A percentile compares a stretch with the other conserved stretches of the same genome.
These are phyloP conservation scores for Anadara kagoshimensis DNA, from an alignment of 1,140 invertebrate genomes.

Conservation along the genomic window DNA sequence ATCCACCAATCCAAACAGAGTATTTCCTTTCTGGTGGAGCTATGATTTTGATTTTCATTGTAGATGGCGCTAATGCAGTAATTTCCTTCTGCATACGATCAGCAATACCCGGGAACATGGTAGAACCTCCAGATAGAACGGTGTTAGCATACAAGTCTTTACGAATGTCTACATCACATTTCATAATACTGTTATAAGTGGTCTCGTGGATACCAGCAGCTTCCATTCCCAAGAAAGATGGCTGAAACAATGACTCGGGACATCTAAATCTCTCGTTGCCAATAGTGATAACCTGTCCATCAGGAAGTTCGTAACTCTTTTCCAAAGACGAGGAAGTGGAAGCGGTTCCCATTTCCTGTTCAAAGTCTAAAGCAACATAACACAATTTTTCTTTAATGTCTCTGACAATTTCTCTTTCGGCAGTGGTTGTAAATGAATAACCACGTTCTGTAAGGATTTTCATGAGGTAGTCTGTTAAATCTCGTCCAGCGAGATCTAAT, in stretches of 20 bases:
- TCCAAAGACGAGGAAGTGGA: conserved; percentile 62
- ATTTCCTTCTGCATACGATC: conserved; percentile 81
- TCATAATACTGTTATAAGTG: conserved; percentile 90
- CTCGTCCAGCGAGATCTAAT: conserved; percentile 93
- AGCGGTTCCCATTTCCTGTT: conserved; percentile 93
- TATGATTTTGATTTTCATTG: conserved; percentile 89
- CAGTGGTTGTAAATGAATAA: conserved; percentile 79
- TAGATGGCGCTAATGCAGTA: conserved; percentile 82
- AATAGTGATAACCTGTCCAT: conserved; percentile 63
- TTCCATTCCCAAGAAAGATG: conserved; percentile 85
- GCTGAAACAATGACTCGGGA: conserved; percentile 83
- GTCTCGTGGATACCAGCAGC: conserved; percentile 75
- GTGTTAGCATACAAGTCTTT: conserved; percentile 94
- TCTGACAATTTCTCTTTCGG: conserved; percentile 62
- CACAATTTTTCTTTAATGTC: conserved; percentile 88
- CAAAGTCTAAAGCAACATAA: conserved; percentile 83
- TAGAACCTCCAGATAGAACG: conserved; percentile 93
- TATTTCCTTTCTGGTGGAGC: conserved; percentile 77
- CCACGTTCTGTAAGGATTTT: conserved; percentile 63
- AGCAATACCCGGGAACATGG: conserved; percentile 78
- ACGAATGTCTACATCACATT: conserved; percentile 83
- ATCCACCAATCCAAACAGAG: conserved; percentile 81
- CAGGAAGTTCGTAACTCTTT: conserved; percentile 76
- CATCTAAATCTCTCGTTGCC: conserved; percentile 63
- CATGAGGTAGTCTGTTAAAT: conserved; percentile 90